phyloP scores from a whole-genome alignment of 2,888 invertebrate species.

The Mactromeris polynyma region DNA sequence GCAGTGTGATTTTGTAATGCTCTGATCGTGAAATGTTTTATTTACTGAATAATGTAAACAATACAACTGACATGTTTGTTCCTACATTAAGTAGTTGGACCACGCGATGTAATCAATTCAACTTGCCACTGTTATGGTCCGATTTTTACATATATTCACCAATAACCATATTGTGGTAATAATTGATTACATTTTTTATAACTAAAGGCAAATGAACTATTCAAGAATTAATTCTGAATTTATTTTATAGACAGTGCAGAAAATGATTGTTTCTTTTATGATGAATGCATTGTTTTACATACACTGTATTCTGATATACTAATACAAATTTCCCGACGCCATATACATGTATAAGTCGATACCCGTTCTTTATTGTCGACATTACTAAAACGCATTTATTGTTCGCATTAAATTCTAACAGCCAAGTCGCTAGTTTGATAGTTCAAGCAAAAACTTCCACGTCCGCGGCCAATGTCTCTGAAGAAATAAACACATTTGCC shows the following conservation, averaged over 20 bases:
- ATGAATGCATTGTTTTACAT: too few species aligned
- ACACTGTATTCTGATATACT: neutral
- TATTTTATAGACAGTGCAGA: too few species aligned
- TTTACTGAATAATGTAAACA: neutral
- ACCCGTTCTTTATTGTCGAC: neutral
- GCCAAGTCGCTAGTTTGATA: neutral
- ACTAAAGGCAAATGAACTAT: too few species aligned
- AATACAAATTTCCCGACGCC: neutral
- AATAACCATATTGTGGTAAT: too few species aligned
- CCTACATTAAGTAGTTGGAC: too few species aligned
- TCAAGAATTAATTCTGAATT: too few species aligned
- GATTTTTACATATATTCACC: too few species aligned
- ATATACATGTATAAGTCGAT: neutral
- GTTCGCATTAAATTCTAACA: neutral
- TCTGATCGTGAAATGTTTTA: neutral
- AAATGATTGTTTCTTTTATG: too few species aligned
- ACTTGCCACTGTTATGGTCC: neutral
- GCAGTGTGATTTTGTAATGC: slow-evolving; percentile 4
- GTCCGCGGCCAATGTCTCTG: neutral
- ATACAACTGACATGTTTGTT: neutral
- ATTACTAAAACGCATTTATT: neutral
- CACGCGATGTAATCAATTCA: neutral
- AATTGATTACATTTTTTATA: too few species aligned
- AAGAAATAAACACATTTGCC: neutral
- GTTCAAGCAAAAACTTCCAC: neutral